Base-by-base conservation (phyloP, 2,888 invertebrate species). In the Hirtodrosophila trivittata region DNA sequence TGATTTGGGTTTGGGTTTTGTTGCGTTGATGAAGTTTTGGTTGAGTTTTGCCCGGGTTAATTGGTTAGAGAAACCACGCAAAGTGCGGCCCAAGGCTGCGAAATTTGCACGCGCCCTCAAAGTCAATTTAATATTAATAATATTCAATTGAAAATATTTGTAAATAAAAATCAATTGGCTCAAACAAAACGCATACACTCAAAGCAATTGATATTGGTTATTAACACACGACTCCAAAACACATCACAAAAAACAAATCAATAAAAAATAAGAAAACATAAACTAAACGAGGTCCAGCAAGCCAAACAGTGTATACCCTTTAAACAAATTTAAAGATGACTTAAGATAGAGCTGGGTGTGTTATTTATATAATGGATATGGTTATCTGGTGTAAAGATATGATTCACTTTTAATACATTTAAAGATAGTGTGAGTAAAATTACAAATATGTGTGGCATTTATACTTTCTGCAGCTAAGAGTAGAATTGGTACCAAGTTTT, bases 101-200 rank as follows among this genome's bases (percentile, higher is more conserved):
- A 30, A 73, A 73, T 80, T 82, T 78, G 80, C 82, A 75, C 78
- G 75, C 82, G 82, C 80, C 78, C 75, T 82, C 80, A 81, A 80
- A 81, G 80, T 81, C 80, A 81, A 81, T 75, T 81, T 78, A 81
- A 81, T 81, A 82, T 81, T 78, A 81, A 81, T 81, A 82, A 75
- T 75, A 70, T 59, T 81, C 82, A 81, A 81, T 81, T 80, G 75
- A 80, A 80, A 81, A 82, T 70, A 82, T 80, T 72, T 73, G 73
- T 82, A 82, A 81, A 81, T 81, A 81, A 73, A 82, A 78, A 82
- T 81, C 80, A 81, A 81, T 81, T 81, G 82, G 57, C 60, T 12
- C 59, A 63, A 72, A 60, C 57, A 46, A 41, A 54, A 57, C 26
- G 62, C 77, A 62, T 55, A 67, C 38, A 46, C 9, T 56, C 55